phyloP scores from a whole-genome alignment of 2,113 vertebrate species.

The Spea bombifrons region DNA sequence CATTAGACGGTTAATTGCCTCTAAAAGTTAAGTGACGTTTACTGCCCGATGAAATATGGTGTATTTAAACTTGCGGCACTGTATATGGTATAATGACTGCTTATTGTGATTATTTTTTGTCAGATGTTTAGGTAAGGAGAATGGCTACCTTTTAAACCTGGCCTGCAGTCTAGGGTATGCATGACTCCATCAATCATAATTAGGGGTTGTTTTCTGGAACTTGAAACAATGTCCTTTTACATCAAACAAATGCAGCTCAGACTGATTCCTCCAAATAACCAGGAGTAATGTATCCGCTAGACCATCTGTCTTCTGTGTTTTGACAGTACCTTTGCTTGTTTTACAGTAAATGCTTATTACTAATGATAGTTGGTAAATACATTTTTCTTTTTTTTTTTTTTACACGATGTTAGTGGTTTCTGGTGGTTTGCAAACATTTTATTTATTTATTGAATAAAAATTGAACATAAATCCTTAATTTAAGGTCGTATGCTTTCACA shows the following conservation, averaged over 20 bases:
- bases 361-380: background rate
- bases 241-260: conserved; percentile 31
- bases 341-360: background rate
- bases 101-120: conserved; percentile 32
- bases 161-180: background rate
- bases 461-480: too few species aligned
- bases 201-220: conserved; percentile 43
- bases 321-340: conserved; percentile 17
- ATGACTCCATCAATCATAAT: conserved; percentile 37
- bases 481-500: too few species aligned
- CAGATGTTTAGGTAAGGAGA: conserved; percentile 33
- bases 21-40: background rate
- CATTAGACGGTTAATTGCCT: background rate
- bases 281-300: conserved; percentile 5
- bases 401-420: too few species aligned
- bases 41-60: conserved; percentile 20
- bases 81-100: conserved; percentile 30
- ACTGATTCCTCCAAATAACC: conserved; percentile 20
- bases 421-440: too few species aligned
- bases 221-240: conserved; percentile 34
- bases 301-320: conserved; percentile 28
- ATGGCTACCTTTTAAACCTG: conserved; percentile 27
- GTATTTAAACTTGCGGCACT: conserved; percentile 12
- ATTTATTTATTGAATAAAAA: too few species aligned
- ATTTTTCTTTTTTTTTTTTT: background rate